Evolutionary conservation across 2,797 vertebrate species (phyloP).

Genomic region (Cynodonichthys magdalenae): DNA sequence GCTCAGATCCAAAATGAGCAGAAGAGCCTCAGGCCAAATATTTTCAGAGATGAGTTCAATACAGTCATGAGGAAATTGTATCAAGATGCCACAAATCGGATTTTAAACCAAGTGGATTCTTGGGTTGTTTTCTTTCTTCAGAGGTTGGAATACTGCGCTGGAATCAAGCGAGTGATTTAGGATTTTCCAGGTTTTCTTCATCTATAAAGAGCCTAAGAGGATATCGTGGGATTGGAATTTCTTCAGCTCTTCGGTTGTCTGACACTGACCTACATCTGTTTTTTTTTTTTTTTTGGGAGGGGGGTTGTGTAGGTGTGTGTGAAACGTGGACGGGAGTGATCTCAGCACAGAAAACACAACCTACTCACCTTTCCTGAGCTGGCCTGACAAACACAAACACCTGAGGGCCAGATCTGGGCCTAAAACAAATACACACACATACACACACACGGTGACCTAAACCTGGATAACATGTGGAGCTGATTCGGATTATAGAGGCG

Average conservation of each 20-base stretch:
- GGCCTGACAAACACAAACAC: slow-evolving; percentile 59
- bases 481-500: slow-evolving; percentile 75
- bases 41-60: not conserved
- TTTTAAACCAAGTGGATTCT: slow-evolving; percentile 61
- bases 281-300: slow-evolving; percentile 49
- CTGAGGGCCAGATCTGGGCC: slow-evolving; percentile 58
- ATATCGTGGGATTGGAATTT: slow-evolving; percentile 68
- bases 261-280: slow-evolving; percentile 61
- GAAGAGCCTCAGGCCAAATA: too few relatives aligned
- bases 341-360: slow-evolving; percentile 32
- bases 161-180: slow-evolving; percentile 58
- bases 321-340: slow-evolving; percentile 51
- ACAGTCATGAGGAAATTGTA: slow-evolving; percentile 48
- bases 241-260: slow-evolving; percentile 48
- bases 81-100: slow-evolving; percentile 58
- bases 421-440: slow-evolving; percentile 22
- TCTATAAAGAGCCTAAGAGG: slow-evolving; percentile 64
- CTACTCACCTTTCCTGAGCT: slow-evolving; percentile 8
- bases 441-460: slow-evolving; percentile 36
- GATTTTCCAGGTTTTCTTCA: slow-evolving; percentile 70
- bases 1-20: too few relatives aligned
- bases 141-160: slow-evolving; percentile 55
- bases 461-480: slow-evolving; percentile 77
- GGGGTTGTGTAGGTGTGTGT: slow-evolving; percentile 46
- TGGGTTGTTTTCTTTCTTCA: slow-evolving; percentile 45